phyloP scores from a whole-genome alignment of 1,140 invertebrate genomes.

The Coptotermes formosanus region DNA sequence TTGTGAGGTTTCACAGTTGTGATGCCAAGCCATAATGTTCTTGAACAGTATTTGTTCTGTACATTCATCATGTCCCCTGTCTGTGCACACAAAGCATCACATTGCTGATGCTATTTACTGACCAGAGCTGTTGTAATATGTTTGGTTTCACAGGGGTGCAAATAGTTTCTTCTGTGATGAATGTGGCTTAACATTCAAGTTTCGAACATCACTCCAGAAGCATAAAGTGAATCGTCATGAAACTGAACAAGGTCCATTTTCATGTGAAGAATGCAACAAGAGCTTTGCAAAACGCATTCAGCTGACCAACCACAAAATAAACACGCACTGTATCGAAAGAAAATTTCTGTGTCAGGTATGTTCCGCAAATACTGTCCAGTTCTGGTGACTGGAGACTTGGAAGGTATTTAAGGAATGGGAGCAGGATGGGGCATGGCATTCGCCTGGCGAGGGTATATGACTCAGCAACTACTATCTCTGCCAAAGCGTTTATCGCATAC shows the following conservation, averaged over 20 bases:
- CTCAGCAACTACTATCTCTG: too few species aligned
- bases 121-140: constrained; percentile 14
- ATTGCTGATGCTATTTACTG: too few species aligned
- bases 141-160: constrained; percentile 36
- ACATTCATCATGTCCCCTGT: too few species aligned
- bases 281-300: constrained; percentile 41
- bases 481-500: too few species aligned
- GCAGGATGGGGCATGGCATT: too few species aligned
- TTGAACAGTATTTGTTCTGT: too few species aligned
- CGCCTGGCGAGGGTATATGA: too few species aligned
- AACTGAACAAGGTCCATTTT: constrained; percentile 35
- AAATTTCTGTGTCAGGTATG: constrained; percentile 41
- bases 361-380: neutral
- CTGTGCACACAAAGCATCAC: too few species aligned
- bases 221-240: constrained; percentile 41
- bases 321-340: constrained; percentile 39
- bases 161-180: constrained; percentile 41
- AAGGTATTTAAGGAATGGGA: too few species aligned
- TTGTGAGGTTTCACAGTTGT: neutral
- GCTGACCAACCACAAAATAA: constrained; percentile 41
- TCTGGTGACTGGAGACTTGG: too few species aligned
- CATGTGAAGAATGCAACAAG: constrained; percentile 40
- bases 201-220: constrained; percentile 41
- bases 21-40: too few species aligned
- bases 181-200: constrained; percentile 40